Conservation (phyloP, 2,888 invertebrate genomes). For the Enchytraeus crypticus region DNA sequence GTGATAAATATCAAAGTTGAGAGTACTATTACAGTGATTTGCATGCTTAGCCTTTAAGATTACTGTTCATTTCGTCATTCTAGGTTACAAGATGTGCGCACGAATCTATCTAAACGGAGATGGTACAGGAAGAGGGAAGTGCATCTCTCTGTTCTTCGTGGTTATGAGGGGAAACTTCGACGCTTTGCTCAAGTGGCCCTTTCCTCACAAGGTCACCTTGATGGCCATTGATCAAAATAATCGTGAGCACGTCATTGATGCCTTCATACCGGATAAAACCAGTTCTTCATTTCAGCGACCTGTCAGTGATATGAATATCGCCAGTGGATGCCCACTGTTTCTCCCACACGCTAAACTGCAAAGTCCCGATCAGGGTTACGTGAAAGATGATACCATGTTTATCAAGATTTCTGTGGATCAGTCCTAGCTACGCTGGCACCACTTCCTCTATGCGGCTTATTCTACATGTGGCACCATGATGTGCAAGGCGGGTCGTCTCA, state of each 20-base stretch:
- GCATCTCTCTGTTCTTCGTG: slow-evolving; percentile 45
- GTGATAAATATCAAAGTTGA: no score
- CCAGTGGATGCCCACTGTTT: slow-evolving; percentile 46
- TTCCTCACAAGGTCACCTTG: slow-evolving; percentile 34
- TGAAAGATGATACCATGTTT: slow-evolving; percentile 38
- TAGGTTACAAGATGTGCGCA: slow-evolving; percentile 41
- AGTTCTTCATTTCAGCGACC: slow-evolving; percentile 44
- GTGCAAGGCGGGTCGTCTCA: no score
- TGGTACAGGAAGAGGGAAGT: slow-evolving; percentile 40
- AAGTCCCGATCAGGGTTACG: slow-evolving; percentile 28
- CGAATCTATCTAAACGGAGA: slow-evolving; percentile 44
- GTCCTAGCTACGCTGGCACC: no score
- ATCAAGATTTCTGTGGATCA: slow-evolving; percentile 38
- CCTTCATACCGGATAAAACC: slow-evolving; percentile 44
- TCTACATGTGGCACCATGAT: no score
- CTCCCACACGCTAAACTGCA: slow-evolving; percentile 25
- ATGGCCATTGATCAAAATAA: slow-evolving; percentile 41
- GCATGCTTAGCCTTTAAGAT: no score
- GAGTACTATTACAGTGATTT: no score
- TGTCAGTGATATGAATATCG: slow-evolving; percentile 45
- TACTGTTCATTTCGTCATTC: not conserved
- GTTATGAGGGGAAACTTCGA: slow-evolving; percentile 39
- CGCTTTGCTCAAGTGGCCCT: slow-evolving; percentile 42
- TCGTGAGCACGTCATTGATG: slow-evolving; percentile 39
- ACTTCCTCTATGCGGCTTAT: no score